These are phyloP conservation scores for Pollicipes pollicipes DNA, from an alignment of 1,140 invertebrate genomes.

Conservation along the genomic window DNA sequence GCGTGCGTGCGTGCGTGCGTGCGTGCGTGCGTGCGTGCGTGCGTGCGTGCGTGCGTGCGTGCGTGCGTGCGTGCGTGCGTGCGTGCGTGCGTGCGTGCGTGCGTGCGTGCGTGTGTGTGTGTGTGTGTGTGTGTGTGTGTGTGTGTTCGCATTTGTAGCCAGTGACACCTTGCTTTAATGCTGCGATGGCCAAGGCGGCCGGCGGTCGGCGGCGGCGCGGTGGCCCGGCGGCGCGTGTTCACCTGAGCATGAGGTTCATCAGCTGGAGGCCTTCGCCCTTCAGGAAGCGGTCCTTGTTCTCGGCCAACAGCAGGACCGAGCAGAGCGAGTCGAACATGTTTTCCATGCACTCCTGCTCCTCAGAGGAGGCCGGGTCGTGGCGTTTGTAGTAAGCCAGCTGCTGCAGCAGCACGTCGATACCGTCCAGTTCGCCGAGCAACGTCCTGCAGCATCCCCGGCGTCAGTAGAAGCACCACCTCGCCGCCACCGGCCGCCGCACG, in stretches of 20 bases:
- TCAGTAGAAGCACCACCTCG: constrained; percentile 10
- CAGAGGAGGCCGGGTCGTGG: constrained; percentile 70
- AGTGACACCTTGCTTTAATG: no score
- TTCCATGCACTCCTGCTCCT: constrained; percentile 97
- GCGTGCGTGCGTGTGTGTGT: no score
- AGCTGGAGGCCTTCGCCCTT: constrained; percentile 87
- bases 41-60: no score
- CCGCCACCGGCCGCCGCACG: constrained; percentile 9
- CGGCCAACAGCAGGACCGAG: constrained; percentile 67
- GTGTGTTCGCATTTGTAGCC: no score
- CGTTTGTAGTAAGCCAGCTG: constrained; percentile 83
- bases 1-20: no score
- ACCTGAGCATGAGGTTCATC: constrained; percentile 91
- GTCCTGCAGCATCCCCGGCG: constrained; percentile 33
- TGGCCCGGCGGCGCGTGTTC: no score
- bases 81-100: no score
- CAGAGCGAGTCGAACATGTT: constrained; percentile 94
- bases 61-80: no score
- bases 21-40: no score
- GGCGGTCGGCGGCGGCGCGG: no score
- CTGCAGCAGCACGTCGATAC: constrained; percentile 88
- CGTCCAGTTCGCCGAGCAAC: constrained; percentile 74
- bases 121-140: no score
- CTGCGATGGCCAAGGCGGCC: no score
- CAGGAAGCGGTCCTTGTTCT: constrained; percentile 81